Base-by-base conservation (phyloP, 2,797 vertebrate species). In the Gymnocypris eckloni region DNA sequence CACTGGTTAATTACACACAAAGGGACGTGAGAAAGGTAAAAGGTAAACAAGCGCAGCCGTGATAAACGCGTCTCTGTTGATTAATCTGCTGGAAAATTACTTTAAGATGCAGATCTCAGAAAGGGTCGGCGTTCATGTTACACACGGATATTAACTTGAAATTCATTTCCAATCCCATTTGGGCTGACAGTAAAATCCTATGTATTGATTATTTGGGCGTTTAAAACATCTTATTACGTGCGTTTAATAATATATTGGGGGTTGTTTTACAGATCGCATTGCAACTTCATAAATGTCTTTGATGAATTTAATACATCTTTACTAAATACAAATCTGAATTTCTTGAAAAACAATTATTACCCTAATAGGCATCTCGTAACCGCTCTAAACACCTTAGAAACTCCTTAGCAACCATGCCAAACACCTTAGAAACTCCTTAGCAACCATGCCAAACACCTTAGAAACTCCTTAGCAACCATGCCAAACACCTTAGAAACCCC, bases 1-100 rank as follows among this genome's bases (percentile, higher is more conserved):
- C 94, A 94, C 90, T 86, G 90, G 90, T 92, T 97, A 96, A 96
- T 97, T 95, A 96, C 87, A 88, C 95, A 91, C 93, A 92, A 92
- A 93, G 93, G 93, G 91, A 96, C 94, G 95, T 90, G 88, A 93
- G 95, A 94, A 93, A 89, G 81, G 54, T 78, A 90, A 92, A 28
- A 28, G 25, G 90, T 94, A 95, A 96, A 95, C 90, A 95, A 94
- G 90, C 91, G 93, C 76, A 78, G 81, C 87, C 52, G 75, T 91
- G 80, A 81, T 85, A 89, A 22, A 88, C 48, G 56, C 76, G 86
- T 84, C 80, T 33, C 48, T 50, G 81, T 81, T 86, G 79, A 89
- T 87, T 86, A 83, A 89, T 90, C 82, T 81, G 82, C 59, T 75
- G 75, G 79, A 86, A 81, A 90, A 87, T 71, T 28, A 50, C 45